Conservation (phyloP, 1,140 invertebrate genomes). For the Holotrichia oblita region DNA sequence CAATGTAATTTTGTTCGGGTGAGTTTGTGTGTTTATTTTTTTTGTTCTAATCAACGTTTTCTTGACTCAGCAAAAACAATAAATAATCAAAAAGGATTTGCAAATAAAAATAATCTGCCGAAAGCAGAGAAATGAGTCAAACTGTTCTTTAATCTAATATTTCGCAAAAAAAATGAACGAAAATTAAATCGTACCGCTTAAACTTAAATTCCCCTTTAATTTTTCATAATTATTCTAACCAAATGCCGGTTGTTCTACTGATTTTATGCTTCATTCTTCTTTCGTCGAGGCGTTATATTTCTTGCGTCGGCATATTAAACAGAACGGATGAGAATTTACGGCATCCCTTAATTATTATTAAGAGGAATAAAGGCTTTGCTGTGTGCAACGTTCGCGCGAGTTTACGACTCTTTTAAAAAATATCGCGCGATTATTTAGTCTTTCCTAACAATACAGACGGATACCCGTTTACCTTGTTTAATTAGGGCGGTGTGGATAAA, state of each 20-base stretch:
- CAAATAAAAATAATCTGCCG: no score
- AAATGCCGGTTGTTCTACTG: slow-evolving; percentile 1
- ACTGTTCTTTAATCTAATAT: not conserved
- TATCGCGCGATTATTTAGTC: slow-evolving; percentile 16
- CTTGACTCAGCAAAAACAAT: no score
- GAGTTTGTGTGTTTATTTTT: no score
- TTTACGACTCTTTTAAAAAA: slow-evolving; percentile 18
- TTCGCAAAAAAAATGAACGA: not conserved
- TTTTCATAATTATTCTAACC: slow-evolving; percentile 18
- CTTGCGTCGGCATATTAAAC: slow-evolving; percentile 19
- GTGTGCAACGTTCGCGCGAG: not conserved
- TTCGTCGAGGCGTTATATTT: not conserved
- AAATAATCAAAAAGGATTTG: no score
- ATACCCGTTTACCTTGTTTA: slow-evolving; percentile 3
- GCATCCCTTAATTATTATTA: slow-evolving; percentile 17
- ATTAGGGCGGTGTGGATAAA: not conserved
- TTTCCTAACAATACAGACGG: not conserved
- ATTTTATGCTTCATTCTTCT: slow-evolving; percentile 9
- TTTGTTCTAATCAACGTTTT: no score
- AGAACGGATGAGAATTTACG: slow-evolving; percentile 16
- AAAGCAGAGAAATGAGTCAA: not conserved
- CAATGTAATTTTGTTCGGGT: no score
- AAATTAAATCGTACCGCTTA: slow-evolving; percentile 20
- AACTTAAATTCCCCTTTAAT: not conserved
- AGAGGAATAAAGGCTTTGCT: not conserved